A percentile compares a stretch with the other conserved stretches of the same genome.
These are phyloP conservation scores for Chelonoidis abingdonii DNA, from an alignment of 2,113 vertebrate genomes.

Conservation along the genomic window DNA sequence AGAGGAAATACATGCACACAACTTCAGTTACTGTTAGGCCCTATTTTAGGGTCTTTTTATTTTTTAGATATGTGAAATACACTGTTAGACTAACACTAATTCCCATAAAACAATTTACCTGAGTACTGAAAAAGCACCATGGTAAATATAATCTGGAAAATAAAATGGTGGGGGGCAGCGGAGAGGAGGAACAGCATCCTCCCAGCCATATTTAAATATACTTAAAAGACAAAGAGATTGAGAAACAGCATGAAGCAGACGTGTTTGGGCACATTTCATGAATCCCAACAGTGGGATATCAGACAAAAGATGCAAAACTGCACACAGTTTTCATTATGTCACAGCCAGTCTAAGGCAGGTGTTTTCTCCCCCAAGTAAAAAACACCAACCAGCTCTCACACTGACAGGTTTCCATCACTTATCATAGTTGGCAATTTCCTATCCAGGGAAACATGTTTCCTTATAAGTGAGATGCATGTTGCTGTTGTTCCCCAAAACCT, in stretches of 20 bases:
- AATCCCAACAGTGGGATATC: neutral
- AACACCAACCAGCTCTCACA: neutral
- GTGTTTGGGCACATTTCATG: neutral
- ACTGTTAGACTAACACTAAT: neutral
- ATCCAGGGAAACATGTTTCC: neutral
- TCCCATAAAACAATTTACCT: neutral
- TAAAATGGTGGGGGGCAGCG: neutral
- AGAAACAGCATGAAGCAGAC: neutral
- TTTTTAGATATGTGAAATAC: neutral
- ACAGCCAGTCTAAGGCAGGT: neutral
- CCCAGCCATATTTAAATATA: neutral
- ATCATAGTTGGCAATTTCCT: neutral
- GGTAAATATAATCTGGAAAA: neutral
- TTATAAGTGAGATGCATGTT: neutral
- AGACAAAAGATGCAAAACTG: neutral
- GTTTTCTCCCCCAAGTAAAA: neutral
- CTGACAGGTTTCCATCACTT: neutral
- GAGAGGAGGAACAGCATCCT: neutral
- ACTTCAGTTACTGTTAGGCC: neutral
- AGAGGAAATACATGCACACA: neutral
- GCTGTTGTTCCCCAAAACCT: neutral
- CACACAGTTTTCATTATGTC: neutral
- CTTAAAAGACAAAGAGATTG: neutral
- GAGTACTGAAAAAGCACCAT: neutral
- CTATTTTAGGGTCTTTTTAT: neutral